Evolutionary conservation across 2,888 invertebrate genomes (phyloP), one percentile per base, ranked within the genome.

Genomic region (Hydropsyche betteni): DNA sequence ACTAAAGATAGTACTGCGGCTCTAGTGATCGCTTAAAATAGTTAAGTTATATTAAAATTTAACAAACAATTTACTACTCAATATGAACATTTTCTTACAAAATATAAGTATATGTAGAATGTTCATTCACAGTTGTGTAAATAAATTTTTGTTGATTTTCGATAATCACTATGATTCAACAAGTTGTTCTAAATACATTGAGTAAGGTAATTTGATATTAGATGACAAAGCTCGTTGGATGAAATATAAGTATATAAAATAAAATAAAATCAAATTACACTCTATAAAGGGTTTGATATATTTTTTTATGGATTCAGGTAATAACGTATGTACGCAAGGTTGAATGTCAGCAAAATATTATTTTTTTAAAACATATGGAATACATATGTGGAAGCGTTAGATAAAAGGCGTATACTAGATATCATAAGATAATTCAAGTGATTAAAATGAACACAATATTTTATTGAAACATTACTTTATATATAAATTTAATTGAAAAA

Each of bases 291-390:
- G 44, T 44, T 44, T 44, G n/a, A 16, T 58, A 58, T 58, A 58
- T 58, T 16, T 58, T 58, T 58, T 53, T 53, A 53, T 58, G 58
- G 5, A 24, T 58, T 58, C 24, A 24, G 58, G 58, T 58, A 58
- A 24, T 58, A 24, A 58, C 14, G 14, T 58, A 74, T 74, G 71
- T 72, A 74, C 55, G 74, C 68, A 14, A 38, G 44, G 7, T 69
- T 14, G 58, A 70, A 74, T 52, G 69, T 3, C 8, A 34, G 16
- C 68, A 68, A 33, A 68, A 68, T 8, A 34, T 24, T 68, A 34
- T 34, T 51, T 68, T 68, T 50, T 44, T 1, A 44, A 44, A 34
- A 34, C 36, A 68, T 68, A 68, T 51, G 51, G 10, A 33, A 33
- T 24, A 14, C 36, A 68, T 44, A 34, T 8, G 33, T 44, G 44